A percentile compares a stretch with the other conserved stretches of the same genome.
Evolutionary conservation across 2,797 vertebrate species (phyloP).

Genomic region (Lutjanus argentimaculatus): DNA sequence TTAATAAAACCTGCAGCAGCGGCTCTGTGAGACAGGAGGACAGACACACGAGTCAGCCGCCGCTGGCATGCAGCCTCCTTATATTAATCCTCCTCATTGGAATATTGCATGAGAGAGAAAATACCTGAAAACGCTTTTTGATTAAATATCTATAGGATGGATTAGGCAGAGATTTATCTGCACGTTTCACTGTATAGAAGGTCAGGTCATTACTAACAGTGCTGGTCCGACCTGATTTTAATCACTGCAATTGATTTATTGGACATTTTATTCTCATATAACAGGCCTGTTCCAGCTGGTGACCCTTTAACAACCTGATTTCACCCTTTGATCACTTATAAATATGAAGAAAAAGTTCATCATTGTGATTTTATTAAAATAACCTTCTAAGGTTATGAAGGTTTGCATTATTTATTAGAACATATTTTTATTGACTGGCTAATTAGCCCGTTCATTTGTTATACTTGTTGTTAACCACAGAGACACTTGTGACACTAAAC

Average conservation of each 20-base stretch:
- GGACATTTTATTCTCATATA: no score
- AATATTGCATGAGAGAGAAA: slow-evolving; percentile 22
- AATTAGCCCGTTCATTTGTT: no score
- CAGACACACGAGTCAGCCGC: neutral
- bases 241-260: neutral
- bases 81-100: slow-evolving; percentile 42
- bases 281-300: no score
- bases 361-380: no score
- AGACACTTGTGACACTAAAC: no score
- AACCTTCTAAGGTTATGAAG: no score
- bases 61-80: slow-evolving; percentile 12
- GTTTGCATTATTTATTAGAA: no score
- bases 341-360: no score
- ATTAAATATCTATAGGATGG: slow-evolving; percentile 33
- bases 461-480: no score
- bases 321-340: no score
- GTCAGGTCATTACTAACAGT: neutral
- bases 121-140: slow-evolving; percentile 3
- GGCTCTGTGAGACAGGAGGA: neutral
- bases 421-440: no score
- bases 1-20: neutral
- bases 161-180: slow-evolving; percentile 21
- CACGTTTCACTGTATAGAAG: neutral
- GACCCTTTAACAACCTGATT: no score
- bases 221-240: neutral